Conservation (phyloP, 2,888 invertebrate genomes). For the Acrobasis consociella region DNA sequence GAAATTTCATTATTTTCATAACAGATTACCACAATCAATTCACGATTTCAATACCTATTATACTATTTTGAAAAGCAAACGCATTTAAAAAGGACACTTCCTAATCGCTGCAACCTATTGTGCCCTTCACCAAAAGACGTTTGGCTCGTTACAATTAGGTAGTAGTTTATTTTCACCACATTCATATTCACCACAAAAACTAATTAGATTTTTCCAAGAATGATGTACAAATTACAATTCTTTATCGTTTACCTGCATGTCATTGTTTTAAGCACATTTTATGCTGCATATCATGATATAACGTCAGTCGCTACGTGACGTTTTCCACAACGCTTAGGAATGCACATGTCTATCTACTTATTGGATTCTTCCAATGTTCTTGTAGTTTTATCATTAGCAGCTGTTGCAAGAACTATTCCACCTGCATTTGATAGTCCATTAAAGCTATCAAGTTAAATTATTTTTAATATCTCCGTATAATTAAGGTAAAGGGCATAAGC, state of each 20-base stretch:
- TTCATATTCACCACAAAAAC: neutral
- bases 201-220: neutral
- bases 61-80: neutral
- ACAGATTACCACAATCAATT: slow-evolving; percentile 13
- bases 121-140: neutral
- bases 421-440: slow-evolving; percentile 11
- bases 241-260: neutral
- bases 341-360: slow-evolving; percentile 1
- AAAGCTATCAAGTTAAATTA: slow-evolving; percentile 8
- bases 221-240: neutral
- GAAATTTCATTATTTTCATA: slow-evolving; percentile 21
- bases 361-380: slow-evolving; percentile 4
- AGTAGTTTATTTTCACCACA: neutral
- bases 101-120: neutral
- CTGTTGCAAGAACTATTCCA: slow-evolving; percentile 6
- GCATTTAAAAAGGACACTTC: slow-evolving; percentile 4
- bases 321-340: slow-evolving; percentile 10
- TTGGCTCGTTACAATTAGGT: neutral
- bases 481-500: slow-evolving; percentile 36
- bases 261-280: slow-evolving; percentile 2
- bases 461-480: slow-evolving; percentile 7
- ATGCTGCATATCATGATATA: neutral
- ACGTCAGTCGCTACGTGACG: slow-evolving; percentile 3
- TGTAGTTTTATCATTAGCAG: slow-evolving; percentile 2
- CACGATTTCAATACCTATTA: slow-evolving; percentile 4